Evolutionary conservation across 2,888 invertebrate species (phyloP).

Genomic region (Lepidochrysops patricia): DNA sequence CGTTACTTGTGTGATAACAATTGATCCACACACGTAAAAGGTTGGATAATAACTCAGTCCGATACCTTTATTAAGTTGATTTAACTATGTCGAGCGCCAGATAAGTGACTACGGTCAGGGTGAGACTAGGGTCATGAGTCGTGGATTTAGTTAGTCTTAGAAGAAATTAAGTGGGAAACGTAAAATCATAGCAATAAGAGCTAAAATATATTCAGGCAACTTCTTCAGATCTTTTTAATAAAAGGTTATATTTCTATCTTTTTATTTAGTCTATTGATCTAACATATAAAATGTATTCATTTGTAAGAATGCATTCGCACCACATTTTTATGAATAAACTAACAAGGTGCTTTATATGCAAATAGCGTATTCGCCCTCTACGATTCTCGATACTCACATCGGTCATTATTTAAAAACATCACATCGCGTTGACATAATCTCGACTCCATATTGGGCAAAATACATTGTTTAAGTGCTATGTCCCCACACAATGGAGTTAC

Average conservation of each 20-base stretch:
- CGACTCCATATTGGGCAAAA: conserved; percentile 65
- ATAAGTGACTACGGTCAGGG: too few species aligned
- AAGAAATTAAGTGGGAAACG: too few species aligned
- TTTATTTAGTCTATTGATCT: too few species aligned
- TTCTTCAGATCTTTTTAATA: too few species aligned
- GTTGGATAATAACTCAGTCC: neutral
- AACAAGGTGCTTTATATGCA: conserved; percentile 40
- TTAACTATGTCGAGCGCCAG: too few species aligned
- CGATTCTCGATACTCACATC: conserved; percentile 46
- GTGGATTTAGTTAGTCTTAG: too few species aligned
- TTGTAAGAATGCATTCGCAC: conserved; percentile 8
- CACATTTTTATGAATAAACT: neutral
- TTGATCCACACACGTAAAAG: neutral
- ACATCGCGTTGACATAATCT: conserved; percentile 67
- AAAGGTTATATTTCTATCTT: too few species aligned
- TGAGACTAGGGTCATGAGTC: too few species aligned
- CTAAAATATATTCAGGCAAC: too few species aligned
- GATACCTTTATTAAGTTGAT: too few species aligned
- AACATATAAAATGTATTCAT: neutral
- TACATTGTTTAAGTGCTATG: conserved; percentile 60
- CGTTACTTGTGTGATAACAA: conserved; percentile 16
- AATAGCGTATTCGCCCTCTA: conserved; percentile 35
- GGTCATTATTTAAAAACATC: conserved; percentile 65
- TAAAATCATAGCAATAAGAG: too few species aligned
- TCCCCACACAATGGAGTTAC: conserved; percentile 66